Conservation (phyloP, 53 echinoderm and acorn worm genomes). For the Henricia sp. region DNA sequence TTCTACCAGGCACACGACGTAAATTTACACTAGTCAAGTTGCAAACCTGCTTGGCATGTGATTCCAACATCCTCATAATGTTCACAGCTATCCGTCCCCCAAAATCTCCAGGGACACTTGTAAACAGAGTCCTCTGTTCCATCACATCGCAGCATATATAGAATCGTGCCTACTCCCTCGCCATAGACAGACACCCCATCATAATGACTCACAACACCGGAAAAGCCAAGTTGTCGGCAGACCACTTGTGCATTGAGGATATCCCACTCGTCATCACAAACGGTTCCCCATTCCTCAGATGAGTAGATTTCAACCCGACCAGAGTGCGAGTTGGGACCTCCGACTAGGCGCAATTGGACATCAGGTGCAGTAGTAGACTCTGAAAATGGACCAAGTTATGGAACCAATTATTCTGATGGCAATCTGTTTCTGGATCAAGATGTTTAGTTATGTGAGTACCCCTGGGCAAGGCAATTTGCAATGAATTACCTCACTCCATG, state of each 20-base stretch:
- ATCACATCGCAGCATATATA: conserved; percentile 25
- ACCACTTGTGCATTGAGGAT: conserved; percentile 40
- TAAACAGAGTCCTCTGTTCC: conserved; percentile 38
- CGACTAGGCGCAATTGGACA: conserved; percentile 56
- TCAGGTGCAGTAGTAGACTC: too few species aligned
- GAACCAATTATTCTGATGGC: too few species aligned
- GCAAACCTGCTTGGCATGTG: conserved; percentile 23
- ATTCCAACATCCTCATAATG: conserved; percentile 68
- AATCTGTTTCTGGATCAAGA: too few species aligned
- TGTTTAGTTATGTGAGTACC: too few species aligned
- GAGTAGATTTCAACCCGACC: conserved; percentile 68
- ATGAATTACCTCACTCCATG: too few species aligned
- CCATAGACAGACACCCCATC: conserved; percentile 39
- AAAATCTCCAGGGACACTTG: conserved; percentile 3
- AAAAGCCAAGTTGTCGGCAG: conserved; percentile 69
- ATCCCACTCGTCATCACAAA: conserved; percentile 57
- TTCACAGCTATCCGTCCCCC: conserved; percentile 50
- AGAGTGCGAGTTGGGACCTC: conserved; percentile 37
- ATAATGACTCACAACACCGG: neutral
- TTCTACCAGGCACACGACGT: too few species aligned
- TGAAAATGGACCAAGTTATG: too few species aligned
- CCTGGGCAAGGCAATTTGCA: too few species aligned
- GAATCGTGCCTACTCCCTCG: conserved; percentile 43
- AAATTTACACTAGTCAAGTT: neutral
- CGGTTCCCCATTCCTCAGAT: conserved; percentile 56